Percentiles rank a stretch among this genome's conserved stretches.
Conservation (phyloP, 2,888 invertebrate genomes). For the Flexamia atlantica region DNA sequence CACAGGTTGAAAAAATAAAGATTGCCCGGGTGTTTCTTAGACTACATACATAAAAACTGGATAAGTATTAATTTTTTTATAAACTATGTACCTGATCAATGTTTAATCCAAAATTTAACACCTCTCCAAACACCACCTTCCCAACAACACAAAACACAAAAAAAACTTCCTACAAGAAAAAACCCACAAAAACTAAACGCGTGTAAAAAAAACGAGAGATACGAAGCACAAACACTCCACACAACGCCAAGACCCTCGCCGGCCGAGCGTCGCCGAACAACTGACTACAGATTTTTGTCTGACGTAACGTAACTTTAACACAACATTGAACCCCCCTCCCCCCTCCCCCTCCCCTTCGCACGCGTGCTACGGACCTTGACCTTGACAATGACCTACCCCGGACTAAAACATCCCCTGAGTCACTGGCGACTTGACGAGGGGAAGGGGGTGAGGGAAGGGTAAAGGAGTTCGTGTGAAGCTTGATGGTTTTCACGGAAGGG, state of each 20-base stretch:
- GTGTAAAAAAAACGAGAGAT: too few relatives aligned
- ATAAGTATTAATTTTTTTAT: too few relatives aligned
- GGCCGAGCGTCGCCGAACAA: not conserved
- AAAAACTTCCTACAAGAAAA: not conserved
- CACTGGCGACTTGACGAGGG: not conserved
- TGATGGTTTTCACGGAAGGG: too few relatives aligned
- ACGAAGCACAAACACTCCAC: too few relatives aligned
- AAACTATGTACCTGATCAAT: not conserved
- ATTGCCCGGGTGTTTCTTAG: too few relatives aligned
- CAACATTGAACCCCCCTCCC: not conserved
- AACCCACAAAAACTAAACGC: not conserved
- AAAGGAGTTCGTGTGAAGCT: not conserved
- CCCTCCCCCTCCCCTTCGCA: not conserved
- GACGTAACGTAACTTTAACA: not conserved
- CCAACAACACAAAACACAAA: not conserved
- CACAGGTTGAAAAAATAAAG: too few relatives aligned
- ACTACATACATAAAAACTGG: too few relatives aligned
- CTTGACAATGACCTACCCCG: not conserved
- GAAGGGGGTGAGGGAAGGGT: not conserved
- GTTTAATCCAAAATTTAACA: not conserved
- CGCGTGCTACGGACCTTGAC: slow-evolving; percentile 5
- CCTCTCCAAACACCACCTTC: not conserved
- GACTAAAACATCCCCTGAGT: not conserved
- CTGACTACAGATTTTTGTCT: not conserved
- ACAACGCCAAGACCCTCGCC: not conserved